Evolutionary conservation across 2,888 invertebrate genomes (phyloP).

Genomic region (Tiliacea aurago): DNA sequence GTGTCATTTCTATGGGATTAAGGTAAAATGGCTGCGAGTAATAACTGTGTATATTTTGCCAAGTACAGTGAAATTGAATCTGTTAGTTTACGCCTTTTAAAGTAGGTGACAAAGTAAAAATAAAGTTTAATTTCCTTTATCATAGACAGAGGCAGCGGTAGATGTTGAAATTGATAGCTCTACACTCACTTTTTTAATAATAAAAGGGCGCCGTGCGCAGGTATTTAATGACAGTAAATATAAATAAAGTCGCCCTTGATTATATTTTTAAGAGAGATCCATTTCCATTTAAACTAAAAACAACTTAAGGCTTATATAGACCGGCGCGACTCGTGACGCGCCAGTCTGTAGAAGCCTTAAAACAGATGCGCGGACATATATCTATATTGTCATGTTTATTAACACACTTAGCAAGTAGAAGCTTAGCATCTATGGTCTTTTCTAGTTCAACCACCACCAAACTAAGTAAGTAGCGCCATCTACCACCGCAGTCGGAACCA

Average conservation of each 20-base stretch:
- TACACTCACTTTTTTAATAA: too few species aligned
- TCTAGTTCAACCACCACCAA: neutral
- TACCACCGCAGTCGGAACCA: conserved; percentile 7
- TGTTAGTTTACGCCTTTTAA: conserved; percentile 23
- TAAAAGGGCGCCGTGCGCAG: neutral
- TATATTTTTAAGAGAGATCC: neutral
- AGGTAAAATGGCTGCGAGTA: conserved; percentile 56
- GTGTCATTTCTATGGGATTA: conserved; percentile 82
- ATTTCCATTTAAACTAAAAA: neutral
- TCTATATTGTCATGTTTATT: too few species aligned
- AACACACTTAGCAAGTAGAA: neutral
- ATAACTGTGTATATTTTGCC: conserved; percentile 61
- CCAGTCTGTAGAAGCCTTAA: too few species aligned
- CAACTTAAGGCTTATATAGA: too few species aligned
- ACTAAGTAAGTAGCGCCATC: conserved; percentile 26
- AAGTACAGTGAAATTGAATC: conserved; percentile 49
- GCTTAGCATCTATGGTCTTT: too few species aligned
- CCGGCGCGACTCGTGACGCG: too few species aligned
- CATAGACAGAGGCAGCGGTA: neutral
- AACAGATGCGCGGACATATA: neutral
- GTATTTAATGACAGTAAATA: too few species aligned
- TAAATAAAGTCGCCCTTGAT: neutral
- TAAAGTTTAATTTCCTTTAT: neutral
- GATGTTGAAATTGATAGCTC: neutral
- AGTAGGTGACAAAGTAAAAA: neutral